Evolutionary conservation across 2,888 invertebrate genomes (phyloP).

Genomic region (Trissolcus japonicus): DNA sequence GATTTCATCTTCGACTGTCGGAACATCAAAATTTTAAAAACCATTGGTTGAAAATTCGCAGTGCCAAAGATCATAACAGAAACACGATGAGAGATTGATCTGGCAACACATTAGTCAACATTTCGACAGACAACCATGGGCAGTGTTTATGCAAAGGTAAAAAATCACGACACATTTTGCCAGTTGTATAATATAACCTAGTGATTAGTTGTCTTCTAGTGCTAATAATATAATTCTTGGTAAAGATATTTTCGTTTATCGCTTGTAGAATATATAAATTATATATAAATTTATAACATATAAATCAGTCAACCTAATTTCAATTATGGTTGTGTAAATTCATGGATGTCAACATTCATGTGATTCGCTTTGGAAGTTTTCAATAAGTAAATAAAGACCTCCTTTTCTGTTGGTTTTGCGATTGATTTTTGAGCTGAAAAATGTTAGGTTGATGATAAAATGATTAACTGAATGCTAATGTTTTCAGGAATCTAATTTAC

Average conservation of each 20-base stretch:
- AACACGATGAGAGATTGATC: conserved; percentile 27
- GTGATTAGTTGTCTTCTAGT: conserved; percentile 36
- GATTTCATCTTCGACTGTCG: conserved; percentile 8
- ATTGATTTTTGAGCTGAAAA: no score
- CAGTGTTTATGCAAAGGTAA: conserved; percentile 47
- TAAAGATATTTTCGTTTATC: not conserved
- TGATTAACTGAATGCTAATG: not conserved
- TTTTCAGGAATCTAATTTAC: conserved; percentile 19
- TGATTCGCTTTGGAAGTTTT: no score
- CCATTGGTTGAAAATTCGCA: conserved; percentile 9
- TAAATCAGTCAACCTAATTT: not conserved
- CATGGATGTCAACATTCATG: no score
- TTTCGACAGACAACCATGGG: conserved; percentile 42
- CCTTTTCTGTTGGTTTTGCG: no score
- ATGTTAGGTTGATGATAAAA: no score
- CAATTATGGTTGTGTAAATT: not conserved
- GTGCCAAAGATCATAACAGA: not conserved
- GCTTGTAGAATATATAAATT: no score
- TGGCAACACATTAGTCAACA: not conserved
- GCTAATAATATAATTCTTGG: conserved; percentile 51
- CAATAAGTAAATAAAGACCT: no score
- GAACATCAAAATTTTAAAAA: conserved; percentile 16
- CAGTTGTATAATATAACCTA: conserved; percentile 49
- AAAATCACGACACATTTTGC: conserved; percentile 30
- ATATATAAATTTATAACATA: no score